Conservation (phyloP, 2,797 vertebrate genomes). For the Euphonia xanthogaster region DNA sequence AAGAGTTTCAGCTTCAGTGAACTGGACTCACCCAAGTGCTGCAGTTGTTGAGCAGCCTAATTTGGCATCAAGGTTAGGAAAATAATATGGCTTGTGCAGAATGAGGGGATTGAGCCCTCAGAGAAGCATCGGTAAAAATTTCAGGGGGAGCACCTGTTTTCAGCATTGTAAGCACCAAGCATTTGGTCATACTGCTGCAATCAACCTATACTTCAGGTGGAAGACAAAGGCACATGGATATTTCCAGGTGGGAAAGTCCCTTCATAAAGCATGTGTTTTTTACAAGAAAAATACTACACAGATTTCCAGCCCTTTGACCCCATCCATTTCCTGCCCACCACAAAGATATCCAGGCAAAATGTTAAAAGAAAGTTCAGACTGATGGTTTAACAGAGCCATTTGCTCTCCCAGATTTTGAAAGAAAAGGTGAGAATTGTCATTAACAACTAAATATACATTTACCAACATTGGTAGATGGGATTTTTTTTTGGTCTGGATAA, state of each 20-base stretch:
- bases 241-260: background rate
- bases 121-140: background rate
- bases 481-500: background rate
- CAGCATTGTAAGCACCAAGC: background rate
- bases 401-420: background rate
- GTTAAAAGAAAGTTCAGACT: background rate
- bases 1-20: background rate
- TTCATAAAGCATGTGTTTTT: background rate
- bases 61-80: background rate
- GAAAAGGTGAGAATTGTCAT: background rate
- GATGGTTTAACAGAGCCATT: background rate
- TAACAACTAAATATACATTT: background rate
- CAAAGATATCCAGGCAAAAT: background rate
- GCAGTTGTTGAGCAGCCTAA: background rate
- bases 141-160: background rate
- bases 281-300: background rate
- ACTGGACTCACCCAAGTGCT: background rate
- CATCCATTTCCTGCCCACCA: fast-evolving
- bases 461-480: background rate
- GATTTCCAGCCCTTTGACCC: background rate
- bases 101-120: background rate
- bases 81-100: background rate
- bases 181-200: background rate
- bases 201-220: background rate
- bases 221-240: background rate